Conservation (phyloP, 2,113 vertebrate species). For the Psammodynastes pulverulentus region DNA sequence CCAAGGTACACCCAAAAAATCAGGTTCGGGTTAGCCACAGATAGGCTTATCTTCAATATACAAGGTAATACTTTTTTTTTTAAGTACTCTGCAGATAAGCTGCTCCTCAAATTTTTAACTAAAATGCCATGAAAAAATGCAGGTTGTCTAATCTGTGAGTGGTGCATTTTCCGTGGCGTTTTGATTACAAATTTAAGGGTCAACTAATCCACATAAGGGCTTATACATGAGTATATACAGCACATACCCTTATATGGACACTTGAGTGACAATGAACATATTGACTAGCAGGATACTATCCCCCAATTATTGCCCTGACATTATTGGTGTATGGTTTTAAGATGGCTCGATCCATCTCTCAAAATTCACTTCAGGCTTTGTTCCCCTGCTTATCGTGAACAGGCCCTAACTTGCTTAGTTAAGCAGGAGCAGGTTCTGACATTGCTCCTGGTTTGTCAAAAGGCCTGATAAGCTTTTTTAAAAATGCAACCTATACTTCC, state of each 20-base stretch:
- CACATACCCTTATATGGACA: neutral
- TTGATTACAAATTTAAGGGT: neutral
- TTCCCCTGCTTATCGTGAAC: neutral
- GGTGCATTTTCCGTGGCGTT: neutral
- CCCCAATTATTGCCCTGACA: neutral
- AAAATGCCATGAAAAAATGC: neutral
- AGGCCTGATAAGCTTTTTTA: neutral
- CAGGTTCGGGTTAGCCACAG: neutral
- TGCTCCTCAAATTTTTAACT: neutral
- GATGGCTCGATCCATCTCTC: neutral
- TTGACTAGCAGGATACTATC: neutral
- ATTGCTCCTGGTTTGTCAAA: neutral
- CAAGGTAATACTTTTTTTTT: neutral
- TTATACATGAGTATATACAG: neutral
- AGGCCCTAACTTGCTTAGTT: neutral
- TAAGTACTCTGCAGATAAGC: neutral
- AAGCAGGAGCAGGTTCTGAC: neutral
- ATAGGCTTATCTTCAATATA: neutral
- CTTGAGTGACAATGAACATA: neutral
- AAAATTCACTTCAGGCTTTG: neutral
- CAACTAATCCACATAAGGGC: neutral
- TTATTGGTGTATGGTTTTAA: neutral
- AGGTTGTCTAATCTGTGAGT: neutral
- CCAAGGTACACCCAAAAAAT: neutral
- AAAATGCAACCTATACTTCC: neutral